Percentiles rank a stretch among this genome's conserved stretches.
Evolutionary conservation across 2,797 vertebrate genomes (phyloP).

Genomic region (Propithecus perrieri): DNA sequence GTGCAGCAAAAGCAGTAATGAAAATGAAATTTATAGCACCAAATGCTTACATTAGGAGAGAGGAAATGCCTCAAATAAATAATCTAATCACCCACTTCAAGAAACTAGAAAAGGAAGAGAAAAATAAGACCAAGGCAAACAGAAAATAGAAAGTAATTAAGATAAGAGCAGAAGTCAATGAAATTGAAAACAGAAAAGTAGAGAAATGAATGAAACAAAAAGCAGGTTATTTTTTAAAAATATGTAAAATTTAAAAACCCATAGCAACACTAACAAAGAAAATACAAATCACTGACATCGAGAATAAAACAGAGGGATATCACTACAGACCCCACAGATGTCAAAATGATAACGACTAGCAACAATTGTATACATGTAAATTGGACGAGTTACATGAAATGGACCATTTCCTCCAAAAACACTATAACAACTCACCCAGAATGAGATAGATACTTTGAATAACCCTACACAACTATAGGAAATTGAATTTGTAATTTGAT

Average conservation of each 20-base stretch:
- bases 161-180: neutral
- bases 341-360: neutral
- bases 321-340: neutral
- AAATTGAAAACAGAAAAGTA: neutral
- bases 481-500: neutral
- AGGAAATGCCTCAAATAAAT: neutral
- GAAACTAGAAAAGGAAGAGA: neutral
- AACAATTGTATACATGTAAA: neutral
- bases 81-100: neutral
- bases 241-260: neutral
- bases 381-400: neutral
- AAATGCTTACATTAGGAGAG: neutral
- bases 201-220: neutral
- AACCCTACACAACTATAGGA: neutral
- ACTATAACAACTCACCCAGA: neutral
- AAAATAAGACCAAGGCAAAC: neutral
- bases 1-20: neutral
- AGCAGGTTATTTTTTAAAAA: too few relatives aligned
- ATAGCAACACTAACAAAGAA: neutral
- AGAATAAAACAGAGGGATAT: neutral
- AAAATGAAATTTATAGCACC: neutral
- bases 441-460: neutral
- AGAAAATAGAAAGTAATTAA: neutral
- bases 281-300: neutral
- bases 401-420: neutral